These are phyloP conservation scores for Orchesellides sinensis DNA, from an alignment of 2,888 invertebrate genomes.

Conservation along the genomic window DNA sequence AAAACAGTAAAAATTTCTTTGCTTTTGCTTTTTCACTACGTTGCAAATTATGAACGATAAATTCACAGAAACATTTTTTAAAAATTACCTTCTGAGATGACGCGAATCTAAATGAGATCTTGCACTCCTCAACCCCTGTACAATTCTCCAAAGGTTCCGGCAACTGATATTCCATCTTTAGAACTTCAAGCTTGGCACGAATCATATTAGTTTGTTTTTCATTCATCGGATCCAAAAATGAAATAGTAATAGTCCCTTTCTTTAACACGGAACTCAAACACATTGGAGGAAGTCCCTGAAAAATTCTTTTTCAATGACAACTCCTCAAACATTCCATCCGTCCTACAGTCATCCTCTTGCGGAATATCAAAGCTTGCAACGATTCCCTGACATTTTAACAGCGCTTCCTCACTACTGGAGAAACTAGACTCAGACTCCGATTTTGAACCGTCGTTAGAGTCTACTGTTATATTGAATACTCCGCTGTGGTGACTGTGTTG, in stretches of 20 bases:
- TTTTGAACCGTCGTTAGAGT: constrained; percentile 83
- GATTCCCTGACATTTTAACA: constrained; percentile 85
- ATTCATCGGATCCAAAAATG: constrained; percentile 89
- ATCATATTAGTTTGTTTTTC: constrained; percentile 77
- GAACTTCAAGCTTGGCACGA: constrained; percentile 64
- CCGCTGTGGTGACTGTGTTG: constrained; percentile 83
- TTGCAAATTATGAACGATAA: background rate
- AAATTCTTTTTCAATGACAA: constrained; percentile 6
- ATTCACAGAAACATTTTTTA: background rate
- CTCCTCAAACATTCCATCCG: constrained; percentile 22
- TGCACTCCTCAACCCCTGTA: constrained; percentile 66
- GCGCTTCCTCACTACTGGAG: constrained; percentile 87
- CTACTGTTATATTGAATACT: constrained; percentile 79
- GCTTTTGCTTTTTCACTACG: too few species aligned
- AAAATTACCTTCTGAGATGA: constrained; percentile 70
- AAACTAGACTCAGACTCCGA: constrained; percentile 90
- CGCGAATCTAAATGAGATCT: constrained; percentile 69
- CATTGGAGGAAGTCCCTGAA: background rate
- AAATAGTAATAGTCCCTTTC: constrained; percentile 89
- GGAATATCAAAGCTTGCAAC: constrained; percentile 79
- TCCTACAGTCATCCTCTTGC: constrained; percentile 17
- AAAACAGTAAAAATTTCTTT: constrained; percentile 9
- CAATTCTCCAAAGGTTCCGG: constrained; percentile 70
- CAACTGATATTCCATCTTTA: constrained; percentile 69
- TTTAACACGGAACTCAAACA: constrained; percentile 70